These are phyloP conservation scores for Rallus limicola DNA, from an alignment of 2,113 vertebrate species.

Conservation along the genomic window DNA sequence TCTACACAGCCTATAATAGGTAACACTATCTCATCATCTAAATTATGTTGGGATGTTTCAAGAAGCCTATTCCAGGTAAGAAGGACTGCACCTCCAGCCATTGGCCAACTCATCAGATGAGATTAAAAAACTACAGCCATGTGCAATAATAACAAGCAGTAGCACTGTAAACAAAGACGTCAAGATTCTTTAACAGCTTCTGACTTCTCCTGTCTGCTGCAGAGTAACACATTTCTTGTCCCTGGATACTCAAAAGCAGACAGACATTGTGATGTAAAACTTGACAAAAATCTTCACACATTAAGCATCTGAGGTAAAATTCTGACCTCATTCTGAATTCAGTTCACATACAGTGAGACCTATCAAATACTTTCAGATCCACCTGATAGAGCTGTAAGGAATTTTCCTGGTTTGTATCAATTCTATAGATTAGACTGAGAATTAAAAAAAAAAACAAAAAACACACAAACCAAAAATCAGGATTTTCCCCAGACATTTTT, in stretches of 20 bases:
- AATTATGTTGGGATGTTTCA: neutral
- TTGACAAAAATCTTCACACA: neutral
- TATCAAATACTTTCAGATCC: too few species aligned
- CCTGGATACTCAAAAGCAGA: neutral
- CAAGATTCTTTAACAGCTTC: neutral
- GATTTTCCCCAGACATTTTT: neutral
- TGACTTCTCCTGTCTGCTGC: neutral
- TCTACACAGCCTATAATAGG: fast-evolving
- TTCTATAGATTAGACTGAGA: neutral
- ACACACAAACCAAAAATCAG: too few species aligned
- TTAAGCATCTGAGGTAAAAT: neutral
- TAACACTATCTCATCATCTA: neutral
- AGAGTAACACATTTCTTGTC: neutral
- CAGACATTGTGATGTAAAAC: neutral
- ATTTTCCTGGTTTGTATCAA: neutral
- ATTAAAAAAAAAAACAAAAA: neutral
- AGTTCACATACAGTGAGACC: neutral
- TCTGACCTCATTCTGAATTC: neutral
- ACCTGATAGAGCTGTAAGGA: neutral
- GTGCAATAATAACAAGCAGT: neutral
- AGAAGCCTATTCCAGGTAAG: neutral
- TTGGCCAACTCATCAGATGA: neutral
- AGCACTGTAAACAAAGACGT: neutral
- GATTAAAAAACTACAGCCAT: neutral
- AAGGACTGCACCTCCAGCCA: neutral